Evolutionary conservation across 1,140 invertebrate species (phyloP).

Genomic region (Caenorhabditis tropicalis): DNA sequence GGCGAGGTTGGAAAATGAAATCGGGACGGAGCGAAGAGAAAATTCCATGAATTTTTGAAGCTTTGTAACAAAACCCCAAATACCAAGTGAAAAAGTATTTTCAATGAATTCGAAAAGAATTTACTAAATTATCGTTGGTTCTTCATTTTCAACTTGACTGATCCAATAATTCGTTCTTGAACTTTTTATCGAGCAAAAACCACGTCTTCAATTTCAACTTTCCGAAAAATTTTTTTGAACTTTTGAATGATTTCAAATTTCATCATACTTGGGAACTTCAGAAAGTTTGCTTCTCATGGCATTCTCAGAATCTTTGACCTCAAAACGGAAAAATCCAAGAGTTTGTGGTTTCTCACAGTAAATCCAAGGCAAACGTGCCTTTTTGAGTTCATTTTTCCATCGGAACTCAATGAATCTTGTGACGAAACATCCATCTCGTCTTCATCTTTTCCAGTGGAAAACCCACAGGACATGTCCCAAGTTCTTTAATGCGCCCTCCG

Average conservation of each 20-base stretch:
- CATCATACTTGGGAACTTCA: too few relatives aligned
- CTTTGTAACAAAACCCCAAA: not conserved
- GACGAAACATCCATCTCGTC: conserved; percentile 2
- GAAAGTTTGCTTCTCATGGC: too few relatives aligned
- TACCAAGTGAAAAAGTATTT: not conserved
- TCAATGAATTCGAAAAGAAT: too few relatives aligned
- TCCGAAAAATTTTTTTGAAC: not conserved
- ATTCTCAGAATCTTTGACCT: too few relatives aligned
- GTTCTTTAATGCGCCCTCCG: conserved; percentile 34
- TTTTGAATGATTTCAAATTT: too few relatives aligned
- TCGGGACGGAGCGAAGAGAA: not conserved
- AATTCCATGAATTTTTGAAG: not conserved
- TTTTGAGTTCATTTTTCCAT: not conserved
- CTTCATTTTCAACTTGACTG: too few relatives aligned
- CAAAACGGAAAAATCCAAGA: not conserved
- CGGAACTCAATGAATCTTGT: conserved; percentile 8
- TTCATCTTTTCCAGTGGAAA: conserved; percentile 5
- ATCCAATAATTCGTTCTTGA: not conserved
- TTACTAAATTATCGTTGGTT: too few relatives aligned
- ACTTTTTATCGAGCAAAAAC: too few relatives aligned
- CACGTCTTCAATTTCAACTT: too few relatives aligned
- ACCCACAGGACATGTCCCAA: conserved; percentile 39
- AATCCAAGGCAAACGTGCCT: not conserved
- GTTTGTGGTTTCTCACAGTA: not conserved
- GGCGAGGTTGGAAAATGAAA: not conserved